These are phyloP conservation scores for Muntiacus reevesi DNA, from an alignment of 2,113 vertebrate genomes.

Conservation along the genomic window DNA sequence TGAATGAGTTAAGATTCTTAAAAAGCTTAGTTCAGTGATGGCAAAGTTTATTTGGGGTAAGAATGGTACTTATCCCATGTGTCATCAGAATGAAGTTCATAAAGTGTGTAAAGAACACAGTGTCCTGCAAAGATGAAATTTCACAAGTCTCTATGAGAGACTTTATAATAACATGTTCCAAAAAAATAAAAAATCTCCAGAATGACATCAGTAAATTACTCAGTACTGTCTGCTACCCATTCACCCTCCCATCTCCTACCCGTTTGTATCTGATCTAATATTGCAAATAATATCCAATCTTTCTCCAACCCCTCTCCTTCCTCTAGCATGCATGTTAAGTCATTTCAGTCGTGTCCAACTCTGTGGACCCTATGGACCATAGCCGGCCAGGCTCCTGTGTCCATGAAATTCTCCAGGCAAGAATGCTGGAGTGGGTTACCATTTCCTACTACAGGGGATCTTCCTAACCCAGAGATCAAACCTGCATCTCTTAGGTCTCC, in stretches of 20 bases:
- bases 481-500: background rate
- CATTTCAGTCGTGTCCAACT: background rate
- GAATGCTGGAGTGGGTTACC: background rate
- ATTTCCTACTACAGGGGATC: background rate
- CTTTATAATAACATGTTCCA: background rate
- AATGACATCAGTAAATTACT: background rate
- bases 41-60: background rate
- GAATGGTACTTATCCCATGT: background rate
- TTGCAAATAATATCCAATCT: background rate
- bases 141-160: background rate
- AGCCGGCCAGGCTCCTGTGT: background rate
- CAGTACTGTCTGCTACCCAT: fast-evolving
- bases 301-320: background rate
- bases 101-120: background rate
- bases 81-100: background rate
- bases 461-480: background rate
- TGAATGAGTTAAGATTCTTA: background rate
- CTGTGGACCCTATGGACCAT: background rate
- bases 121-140: background rate
- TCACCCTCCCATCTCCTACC: background rate
- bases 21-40: background rate
- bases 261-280: background rate
- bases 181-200: background rate
- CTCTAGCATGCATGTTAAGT: background rate
- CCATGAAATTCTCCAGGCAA: background rate